Evolutionary conservation across 2,888 invertebrate genomes (phyloP).

Genomic region (Pherbina coryleti): DNA sequence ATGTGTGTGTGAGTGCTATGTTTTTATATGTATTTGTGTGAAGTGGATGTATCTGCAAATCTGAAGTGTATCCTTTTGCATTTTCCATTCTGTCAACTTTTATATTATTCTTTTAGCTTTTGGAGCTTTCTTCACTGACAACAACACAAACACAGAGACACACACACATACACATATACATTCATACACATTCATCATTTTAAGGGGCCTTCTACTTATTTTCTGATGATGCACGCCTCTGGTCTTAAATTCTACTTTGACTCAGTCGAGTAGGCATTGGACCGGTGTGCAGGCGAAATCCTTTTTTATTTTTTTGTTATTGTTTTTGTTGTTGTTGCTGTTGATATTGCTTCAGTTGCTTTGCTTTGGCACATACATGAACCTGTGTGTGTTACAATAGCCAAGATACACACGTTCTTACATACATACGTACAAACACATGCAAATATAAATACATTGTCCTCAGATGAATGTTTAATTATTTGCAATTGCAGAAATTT

Average conservation of each 20-base stretch:
- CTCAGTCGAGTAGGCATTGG: constrained; percentile 36
- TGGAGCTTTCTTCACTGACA: constrained; percentile 29
- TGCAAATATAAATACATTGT: constrained; percentile 25
- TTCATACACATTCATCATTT: constrained; percentile 37
- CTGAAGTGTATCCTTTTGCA: constrained; percentile 44
- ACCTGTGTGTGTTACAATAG: neutral
- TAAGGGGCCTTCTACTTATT: constrained; percentile 39
- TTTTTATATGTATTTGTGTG: constrained; percentile 27
- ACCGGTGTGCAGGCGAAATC: constrained; percentile 30
- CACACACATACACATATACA: neutral
- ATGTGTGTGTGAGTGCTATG: neutral
- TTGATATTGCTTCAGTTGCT: constrained; percentile 8
- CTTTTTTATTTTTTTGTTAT: constrained; percentile 1
- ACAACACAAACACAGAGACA: constrained; percentile 13
- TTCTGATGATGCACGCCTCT: constrained; percentile 46
- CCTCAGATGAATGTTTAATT: constrained; percentile 41
- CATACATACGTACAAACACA: neutral
- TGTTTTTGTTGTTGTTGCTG: constrained; percentile 13
- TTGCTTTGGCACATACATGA: neutral
- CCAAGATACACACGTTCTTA: neutral
- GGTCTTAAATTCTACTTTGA: constrained; percentile 45
- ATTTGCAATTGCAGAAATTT: constrained; percentile 40
- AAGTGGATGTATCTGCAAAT: constrained; percentile 41
- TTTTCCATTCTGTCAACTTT: constrained; percentile 44
- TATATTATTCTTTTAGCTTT: constrained; percentile 46